Conservation (phyloP, 2,888 invertebrate genomes). For the Empis stercorea region DNA sequence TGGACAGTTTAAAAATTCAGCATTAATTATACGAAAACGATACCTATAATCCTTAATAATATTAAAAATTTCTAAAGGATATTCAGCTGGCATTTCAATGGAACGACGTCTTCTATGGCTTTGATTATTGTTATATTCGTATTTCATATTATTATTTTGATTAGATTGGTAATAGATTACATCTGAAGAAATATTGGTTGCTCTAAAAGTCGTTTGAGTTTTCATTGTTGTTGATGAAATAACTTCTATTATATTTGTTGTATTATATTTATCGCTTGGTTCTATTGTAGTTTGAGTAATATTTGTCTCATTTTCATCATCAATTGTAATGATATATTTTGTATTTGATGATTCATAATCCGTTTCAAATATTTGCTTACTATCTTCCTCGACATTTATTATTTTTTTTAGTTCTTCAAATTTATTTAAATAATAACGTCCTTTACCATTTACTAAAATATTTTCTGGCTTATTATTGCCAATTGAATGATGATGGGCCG, state of each 20-base stretch:
- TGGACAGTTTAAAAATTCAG: constrained; percentile 79
- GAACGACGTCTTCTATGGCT: background rate
- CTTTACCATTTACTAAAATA: constrained; percentile 70
- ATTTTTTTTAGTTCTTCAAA: constrained; percentile 20
- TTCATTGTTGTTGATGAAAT: background rate
- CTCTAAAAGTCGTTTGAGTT: too few species aligned
- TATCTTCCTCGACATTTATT: background rate
- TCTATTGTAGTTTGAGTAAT: too few species aligned
- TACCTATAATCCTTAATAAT: constrained; percentile 49
- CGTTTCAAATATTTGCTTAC: background rate
- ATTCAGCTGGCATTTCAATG: background rate
- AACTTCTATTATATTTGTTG: background rate
- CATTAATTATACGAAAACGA: constrained; percentile 70
- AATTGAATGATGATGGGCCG: constrained; percentile 70
- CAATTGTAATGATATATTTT: too few species aligned
- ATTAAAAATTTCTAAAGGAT: constrained; percentile 24
- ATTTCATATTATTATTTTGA: background rate
- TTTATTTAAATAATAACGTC: constrained; percentile 38
- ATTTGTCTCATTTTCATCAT: too few species aligned
- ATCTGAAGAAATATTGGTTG: background rate
- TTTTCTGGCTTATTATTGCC: constrained; percentile 75
- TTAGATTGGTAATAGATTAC: background rate
- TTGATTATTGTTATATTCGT: background rate
- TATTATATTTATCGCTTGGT: too few species aligned
- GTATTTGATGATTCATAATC: too few species aligned